phyloP scores from a whole-genome alignment of 1,140 invertebrate species.

The Zaprionus africanus region DNA sequence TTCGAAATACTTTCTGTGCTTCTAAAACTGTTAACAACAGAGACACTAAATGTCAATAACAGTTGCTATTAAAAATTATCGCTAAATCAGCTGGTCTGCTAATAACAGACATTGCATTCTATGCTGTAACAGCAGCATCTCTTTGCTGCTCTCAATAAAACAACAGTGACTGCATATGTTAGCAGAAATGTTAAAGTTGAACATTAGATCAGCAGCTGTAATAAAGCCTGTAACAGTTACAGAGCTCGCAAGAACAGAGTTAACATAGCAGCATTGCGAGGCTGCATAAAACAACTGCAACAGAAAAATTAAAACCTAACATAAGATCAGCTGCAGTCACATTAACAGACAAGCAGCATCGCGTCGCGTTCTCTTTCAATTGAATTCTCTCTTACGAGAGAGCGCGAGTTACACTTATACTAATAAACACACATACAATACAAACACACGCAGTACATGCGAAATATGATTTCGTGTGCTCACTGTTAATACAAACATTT shows the following conservation, averaged over 20 bases:
- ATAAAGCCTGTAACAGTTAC: slow-evolving; percentile 7
- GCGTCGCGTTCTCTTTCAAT: slow-evolving; percentile 38
- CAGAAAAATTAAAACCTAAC: slow-evolving; percentile 15
- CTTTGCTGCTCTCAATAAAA: neutral
- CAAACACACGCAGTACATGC: neutral
- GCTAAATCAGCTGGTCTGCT: neutral
- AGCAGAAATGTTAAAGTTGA: slow-evolving; percentile 13
- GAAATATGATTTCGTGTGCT: neutral
- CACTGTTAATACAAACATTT: slow-evolving; percentile 25
- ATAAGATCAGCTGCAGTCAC: slow-evolving; percentile 36
- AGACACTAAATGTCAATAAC: slow-evolving; percentile 5
- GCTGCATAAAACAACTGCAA: neutral
- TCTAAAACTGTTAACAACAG: slow-evolving; percentile 37
- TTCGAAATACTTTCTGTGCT: slow-evolving; percentile 22
- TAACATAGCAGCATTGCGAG: too few relatives aligned
- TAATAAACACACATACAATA: neutral
- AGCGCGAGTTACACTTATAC: neutral
- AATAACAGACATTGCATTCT: neutral
- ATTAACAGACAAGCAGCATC: slow-evolving; percentile 33
- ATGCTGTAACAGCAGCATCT: slow-evolving; percentile 3
- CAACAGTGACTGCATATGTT: neutral
- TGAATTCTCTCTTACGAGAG: neutral
- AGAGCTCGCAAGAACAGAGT: too few relatives aligned
- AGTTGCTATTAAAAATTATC: neutral
- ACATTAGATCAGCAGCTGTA: slow-evolving; percentile 34